These are phyloP conservation scores for Parnassius glacialis DNA, from an alignment of 2,888 invertebrate species.

Conservation along the genomic window DNA sequence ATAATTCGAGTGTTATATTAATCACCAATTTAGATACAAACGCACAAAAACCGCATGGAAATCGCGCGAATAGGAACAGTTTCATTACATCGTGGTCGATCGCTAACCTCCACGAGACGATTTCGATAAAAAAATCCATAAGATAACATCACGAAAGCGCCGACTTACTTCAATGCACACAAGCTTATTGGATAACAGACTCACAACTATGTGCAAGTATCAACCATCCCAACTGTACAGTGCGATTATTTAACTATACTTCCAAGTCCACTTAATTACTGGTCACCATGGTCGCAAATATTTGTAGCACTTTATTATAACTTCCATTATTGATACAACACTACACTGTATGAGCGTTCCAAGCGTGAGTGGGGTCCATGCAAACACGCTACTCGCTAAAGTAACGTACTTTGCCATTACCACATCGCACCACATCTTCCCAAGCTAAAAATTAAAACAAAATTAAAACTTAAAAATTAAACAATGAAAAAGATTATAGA, in stretches of 20 bases:
- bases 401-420: constrained; percentile 70
- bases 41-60: neutral
- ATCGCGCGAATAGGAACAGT: constrained; percentile 19
- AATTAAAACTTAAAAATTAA: no score
- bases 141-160: constrained; percentile 17
- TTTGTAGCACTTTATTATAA: constrained; percentile 1
- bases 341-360: neutral
- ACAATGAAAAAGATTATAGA: no score
- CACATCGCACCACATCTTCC: constrained; percentile 84
- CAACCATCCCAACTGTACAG: constrained; percentile 1
- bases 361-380: neutral
- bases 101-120: constrained; percentile 1
- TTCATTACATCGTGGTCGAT: neutral
- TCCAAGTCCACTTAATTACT: neutral
- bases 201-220: constrained; percentile 15
- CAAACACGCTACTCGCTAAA: constrained; percentile 56
- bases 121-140: constrained; percentile 15
- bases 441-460: constrained; percentile 81
- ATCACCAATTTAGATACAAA: neutral
- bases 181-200: neutral
- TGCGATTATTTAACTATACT: neutral
- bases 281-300: neutral
- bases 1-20: neutral
- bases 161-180: neutral
- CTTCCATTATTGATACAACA: constrained; percentile 6